Base-by-base conservation (phyloP, 2,888 invertebrate genomes). In the Scaeva pyrastri region DNA sequence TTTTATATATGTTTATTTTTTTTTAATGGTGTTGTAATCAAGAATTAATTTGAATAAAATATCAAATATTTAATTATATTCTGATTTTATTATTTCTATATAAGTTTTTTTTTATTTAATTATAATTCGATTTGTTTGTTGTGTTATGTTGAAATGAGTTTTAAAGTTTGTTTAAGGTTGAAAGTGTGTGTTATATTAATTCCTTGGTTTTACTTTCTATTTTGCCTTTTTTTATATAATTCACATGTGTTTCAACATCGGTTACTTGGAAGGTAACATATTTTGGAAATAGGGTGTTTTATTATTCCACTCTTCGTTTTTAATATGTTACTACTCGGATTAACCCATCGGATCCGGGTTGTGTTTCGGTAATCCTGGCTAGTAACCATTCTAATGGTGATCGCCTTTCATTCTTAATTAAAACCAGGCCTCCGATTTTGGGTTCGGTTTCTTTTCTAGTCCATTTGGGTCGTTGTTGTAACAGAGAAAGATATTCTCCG, bases 381-480 rank as follows among this genome's bases (percentile, higher is more conserved):
- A 68, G 23, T n/a, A 52, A 19, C 68, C 68, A 68, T 52, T 68
- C 41, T 7, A 52, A 39, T 52, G 52, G 39, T 36, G 66, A 31
- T 19, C 48, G 14, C 14, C 66, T 48, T 16, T 48, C 48, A 36
- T 66, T 50, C 19, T 50, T 68, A 7, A 68, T 39, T 2, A 68
- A 4, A 7, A 68, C 68, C 6, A 68, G 23, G 11, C 23, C 41
- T 39, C 52, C 68, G 2, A 68, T 52, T 21, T 68, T 52, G 2
- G 68, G 68, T 21, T 7, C 4, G 11, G 19, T 14, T 52, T 68
- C 39, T 23, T 19, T 19, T 52, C 21, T 68, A 21, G 50, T 68
- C 52, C 50, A 68, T 39, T 50, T 52, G n/a, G 50, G 68, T 8
- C 68, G 31, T 31, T 68, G 68, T 23, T 68, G 39, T n/a, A 68